Evolutionary conservation across 1,140 invertebrate species (phyloP).

Genomic region (Nasonia giraulti): DNA sequence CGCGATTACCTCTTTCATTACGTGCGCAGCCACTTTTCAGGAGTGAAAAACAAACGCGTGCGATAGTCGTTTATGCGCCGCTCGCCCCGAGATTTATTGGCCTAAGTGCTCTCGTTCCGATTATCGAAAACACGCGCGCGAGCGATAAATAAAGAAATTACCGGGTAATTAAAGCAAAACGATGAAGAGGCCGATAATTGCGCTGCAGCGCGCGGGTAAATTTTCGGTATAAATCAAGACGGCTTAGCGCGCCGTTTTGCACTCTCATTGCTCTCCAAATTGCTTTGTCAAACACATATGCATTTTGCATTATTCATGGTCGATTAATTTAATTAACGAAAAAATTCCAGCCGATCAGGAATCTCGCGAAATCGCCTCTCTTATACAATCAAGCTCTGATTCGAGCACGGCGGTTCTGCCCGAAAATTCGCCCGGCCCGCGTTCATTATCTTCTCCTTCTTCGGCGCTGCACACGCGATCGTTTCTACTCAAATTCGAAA

Average conservation of each 20-base stretch:
- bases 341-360: neutral
- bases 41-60: no score
- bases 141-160: slow-evolving; percentile 15
- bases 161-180: neutral
- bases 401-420: neutral
- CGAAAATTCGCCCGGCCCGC: neutral
- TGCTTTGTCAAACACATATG: slow-evolving; percentile 21
- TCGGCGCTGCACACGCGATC: neutral
- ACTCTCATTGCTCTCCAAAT: slow-evolving; percentile 6
- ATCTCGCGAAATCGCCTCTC: neutral
- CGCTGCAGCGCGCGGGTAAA: neutral
- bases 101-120: neutral
- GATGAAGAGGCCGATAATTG: slow-evolving; percentile 7
- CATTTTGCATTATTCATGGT: slow-evolving; percentile 23
- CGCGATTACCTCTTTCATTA: neutral
- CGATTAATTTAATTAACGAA: slow-evolving; percentile 28
- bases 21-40: no score
- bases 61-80: neutral
- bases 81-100: neutral
- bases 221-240: neutral
- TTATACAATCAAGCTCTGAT: neutral
- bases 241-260: neutral
- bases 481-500: slow-evolving; percentile 42
- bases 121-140: neutral
- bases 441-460: neutral